Evolutionary conservation across 1,140 invertebrate genomes (phyloP), one percentile per base, ranked within the genome.

Genomic region (Drosophila punjabiensis): DNA sequence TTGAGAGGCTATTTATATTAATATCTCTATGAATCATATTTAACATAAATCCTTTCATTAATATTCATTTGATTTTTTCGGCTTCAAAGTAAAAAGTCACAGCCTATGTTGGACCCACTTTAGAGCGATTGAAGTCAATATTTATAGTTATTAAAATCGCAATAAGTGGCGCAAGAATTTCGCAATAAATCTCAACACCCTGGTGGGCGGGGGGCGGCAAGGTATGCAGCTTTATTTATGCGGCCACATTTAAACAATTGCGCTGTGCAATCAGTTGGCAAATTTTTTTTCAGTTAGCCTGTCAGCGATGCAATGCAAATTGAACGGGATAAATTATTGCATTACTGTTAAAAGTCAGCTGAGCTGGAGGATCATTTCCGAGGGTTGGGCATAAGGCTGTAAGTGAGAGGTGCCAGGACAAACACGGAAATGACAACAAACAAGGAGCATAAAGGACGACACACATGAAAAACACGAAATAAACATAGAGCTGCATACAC

Each of bases 291-390:
- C 24, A 14, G 53, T 77, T 73, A 71, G 74, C 70, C 76, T 88
- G 83, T 84, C 81, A 55, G 76, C 84, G 62, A 64, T 43, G 82
- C 74, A 81, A 76, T 89, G 65, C 60, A 87, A 88, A 81, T 76
- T 76, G 82, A 86, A 75, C 64, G 70, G 55, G 56, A 86, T 87
- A 79, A 90, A 86, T 90, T 86, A 90, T 89, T 90, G 82, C 82
- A 82, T 79, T 82, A 79, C 73, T 82, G 86, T 90, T 76, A 82
- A 79, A 67, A 90, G 79, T 82, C 67, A 74, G 79, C 43, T 66
- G 48, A 53, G 58, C 58, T 68, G 59, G 53, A 24, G 61, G 55
- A 58, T 58, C 35, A 39, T 39, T 39, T 39, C 20, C 35, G 9
- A 39, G 32, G 14, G 14, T 18, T 4, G 18, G 33, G 24, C 24